phyloP scores from a whole-genome alignment of 2,888 invertebrate species.

The Panzeria rudis region DNA sequence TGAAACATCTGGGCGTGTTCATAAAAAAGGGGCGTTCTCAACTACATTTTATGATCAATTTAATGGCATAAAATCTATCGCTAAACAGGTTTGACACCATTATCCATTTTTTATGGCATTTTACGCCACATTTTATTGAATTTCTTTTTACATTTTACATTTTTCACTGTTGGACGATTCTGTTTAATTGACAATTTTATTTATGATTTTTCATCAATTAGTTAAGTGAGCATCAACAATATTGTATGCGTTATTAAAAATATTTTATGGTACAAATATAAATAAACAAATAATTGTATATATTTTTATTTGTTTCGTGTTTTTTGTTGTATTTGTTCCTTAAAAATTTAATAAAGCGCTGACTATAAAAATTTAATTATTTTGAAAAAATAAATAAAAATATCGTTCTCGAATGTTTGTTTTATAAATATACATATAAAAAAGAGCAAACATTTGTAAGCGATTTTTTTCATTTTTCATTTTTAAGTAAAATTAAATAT shows the following conservation, averaged over 20 bases:
- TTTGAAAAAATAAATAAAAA: conserved; percentile 19
- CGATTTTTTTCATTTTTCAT: no score
- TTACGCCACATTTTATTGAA: conserved; percentile 1
- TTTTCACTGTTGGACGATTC: conserved; percentile 12
- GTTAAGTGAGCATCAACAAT: conserved; percentile 45
- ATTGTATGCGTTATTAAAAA: conserved; percentile 29
- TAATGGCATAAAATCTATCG: not conserved
- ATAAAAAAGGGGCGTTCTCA: not conserved
- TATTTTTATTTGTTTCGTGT: not conserved
- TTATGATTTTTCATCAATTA: conserved; percentile 64
- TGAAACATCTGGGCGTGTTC: not conserved
- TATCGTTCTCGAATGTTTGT: not conserved
- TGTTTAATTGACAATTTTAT: conserved; percentile 61
- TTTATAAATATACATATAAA: no score
- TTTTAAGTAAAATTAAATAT: not conserved
- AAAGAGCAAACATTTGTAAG: not conserved
- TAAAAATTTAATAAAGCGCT: conserved; percentile 6
- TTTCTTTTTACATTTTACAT: conserved; percentile 17
- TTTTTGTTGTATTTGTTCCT: not conserved
- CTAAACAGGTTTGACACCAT: not conserved
- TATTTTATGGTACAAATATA: not conserved
- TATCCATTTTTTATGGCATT: not conserved
- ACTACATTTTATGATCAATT: not conserved
- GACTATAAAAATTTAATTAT: not conserved
- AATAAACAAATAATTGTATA: conserved; percentile 6